These are phyloP conservation scores for Ceratina australensis DNA, from an alignment of 1,140 invertebrate species.

Conservation along the genomic window DNA sequence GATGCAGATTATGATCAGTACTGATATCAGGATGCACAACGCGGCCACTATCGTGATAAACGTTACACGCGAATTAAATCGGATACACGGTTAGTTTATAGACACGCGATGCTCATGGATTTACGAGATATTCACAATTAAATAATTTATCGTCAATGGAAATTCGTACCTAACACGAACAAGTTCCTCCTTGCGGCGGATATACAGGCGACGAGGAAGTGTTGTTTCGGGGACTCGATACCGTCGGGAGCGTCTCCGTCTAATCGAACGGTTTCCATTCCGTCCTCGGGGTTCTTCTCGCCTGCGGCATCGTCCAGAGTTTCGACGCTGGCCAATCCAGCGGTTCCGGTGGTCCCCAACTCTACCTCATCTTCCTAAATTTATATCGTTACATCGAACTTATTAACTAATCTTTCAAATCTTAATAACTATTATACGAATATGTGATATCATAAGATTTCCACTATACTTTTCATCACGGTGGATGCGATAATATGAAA, in stretches of 20 bases:
- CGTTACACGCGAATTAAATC: slow-evolving; percentile 19
- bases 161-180: slow-evolving; percentile 66
- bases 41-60: slow-evolving; percentile 60
- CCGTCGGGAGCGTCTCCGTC: slow-evolving; percentile 68
- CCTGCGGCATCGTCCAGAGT: slow-evolving; percentile 83
- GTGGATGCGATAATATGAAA: no score
- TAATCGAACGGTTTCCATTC: slow-evolving; percentile 85
- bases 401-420: not conserved
- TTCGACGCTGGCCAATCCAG: slow-evolving; percentile 88
- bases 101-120: no score
- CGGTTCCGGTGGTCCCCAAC: slow-evolving; percentile 76
- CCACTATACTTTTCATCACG: no score
- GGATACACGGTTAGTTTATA: not conserved
- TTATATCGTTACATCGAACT: not conserved
- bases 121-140: not conserved
- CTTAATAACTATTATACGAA: no score
- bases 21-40: slow-evolving; percentile 82
- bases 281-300: slow-evolving; percentile 87
- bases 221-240: slow-evolving; percentile 66
- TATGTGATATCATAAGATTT: no score
- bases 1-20: slow-evolving; percentile 84
- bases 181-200: slow-evolving; percentile 68
- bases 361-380: slow-evolving; percentile 77
- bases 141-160: not conserved
- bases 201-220: slow-evolving; percentile 66